Base-by-base conservation (phyloP, 1,140 invertebrate genomes). In the Pygmarrhopalites habei region DNA sequence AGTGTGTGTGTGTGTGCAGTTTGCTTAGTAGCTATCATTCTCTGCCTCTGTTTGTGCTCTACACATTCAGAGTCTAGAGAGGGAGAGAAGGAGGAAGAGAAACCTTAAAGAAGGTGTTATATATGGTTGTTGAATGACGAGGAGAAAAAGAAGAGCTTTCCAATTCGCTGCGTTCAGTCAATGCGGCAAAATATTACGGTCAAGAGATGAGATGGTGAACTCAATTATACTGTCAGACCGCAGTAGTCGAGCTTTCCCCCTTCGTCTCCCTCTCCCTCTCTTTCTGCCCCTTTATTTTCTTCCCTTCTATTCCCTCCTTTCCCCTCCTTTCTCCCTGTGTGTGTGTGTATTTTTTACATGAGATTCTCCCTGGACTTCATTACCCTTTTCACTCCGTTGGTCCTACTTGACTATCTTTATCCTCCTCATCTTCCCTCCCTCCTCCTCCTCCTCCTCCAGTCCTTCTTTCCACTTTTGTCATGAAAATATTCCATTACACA, bases 181-280 rank as follows among this genome's bases (percentile, higher is more conserved):
- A 41, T 56, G 53, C 29, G 25, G 30, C 35, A 52, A 58, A 64
- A 64, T 64, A 64, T 64, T 64, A 55, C 56, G 62, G 62, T 64
- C 53, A 64, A 64, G 55, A 58, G 62, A 64, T 64, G 62, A 58
- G 55, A 51, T 46, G 46, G 29, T 51, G 52, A 64, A 58, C 62
- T 64, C 62, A 64, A 64, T 64, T 64, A n/a, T n/a, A 64, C 62
- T 64, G 62, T 64, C 62, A 64, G 58, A 58, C 62, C 56, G 15
- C 55, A 64, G 19, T 10, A 49, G 14, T 23, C 14, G 47, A 12
- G 47, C 17, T 25, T 47, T 47, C 19, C 44, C 23, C n/a, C 19
- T 25, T 25, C 5, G 5, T 25, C 7, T 19, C 19, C n/a, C 19
- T 47, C 44, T 5, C 19, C 19, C 44, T 10, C 4, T 35, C 4